Conservation (phyloP, 2,888 invertebrate species). For the Luperina nickerlii region DNA sequence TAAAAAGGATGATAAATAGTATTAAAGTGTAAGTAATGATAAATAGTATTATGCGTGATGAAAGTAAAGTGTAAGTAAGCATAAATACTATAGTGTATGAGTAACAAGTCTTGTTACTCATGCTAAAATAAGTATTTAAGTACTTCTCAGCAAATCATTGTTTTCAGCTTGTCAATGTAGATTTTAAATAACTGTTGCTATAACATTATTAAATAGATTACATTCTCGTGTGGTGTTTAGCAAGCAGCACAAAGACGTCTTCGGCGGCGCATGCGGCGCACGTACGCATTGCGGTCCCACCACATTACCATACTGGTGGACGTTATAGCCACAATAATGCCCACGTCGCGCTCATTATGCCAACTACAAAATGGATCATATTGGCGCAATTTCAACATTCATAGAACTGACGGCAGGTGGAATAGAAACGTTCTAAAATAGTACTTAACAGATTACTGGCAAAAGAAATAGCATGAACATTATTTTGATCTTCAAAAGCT, state of each 20-base stretch:
- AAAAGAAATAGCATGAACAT: neutral
- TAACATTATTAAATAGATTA: constrained; percentile 49
- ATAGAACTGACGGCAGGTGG: constrained; percentile 27
- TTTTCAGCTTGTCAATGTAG: constrained; percentile 7
- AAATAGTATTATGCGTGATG: too few relatives aligned
- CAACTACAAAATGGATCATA: constrained; percentile 54
- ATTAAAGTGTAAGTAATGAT: too few relatives aligned
- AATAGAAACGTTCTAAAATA: constrained; percentile 22
- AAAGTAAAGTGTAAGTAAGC: too few relatives aligned
- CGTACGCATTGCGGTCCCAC: constrained; percentile 64
- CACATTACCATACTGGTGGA: constrained; percentile 65
- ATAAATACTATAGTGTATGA: too few relatives aligned
- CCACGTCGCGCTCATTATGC: constrained; percentile 61
- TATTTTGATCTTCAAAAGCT: neutral
- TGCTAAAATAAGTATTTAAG: neutral
- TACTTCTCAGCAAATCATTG: constrained; percentile 4
- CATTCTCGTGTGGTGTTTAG: constrained; percentile 36
- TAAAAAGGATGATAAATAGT: too few relatives aligned
- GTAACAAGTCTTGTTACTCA: constrained; percentile 10
- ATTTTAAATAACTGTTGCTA: constrained; percentile 30
- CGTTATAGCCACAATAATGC: constrained; percentile 55
- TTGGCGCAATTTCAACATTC: constrained; percentile 55
- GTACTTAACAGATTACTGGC: constrained; percentile 9
- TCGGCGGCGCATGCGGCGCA: constrained; percentile 59
- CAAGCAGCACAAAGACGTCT: constrained; percentile 29